Percentiles rank a stretch among this genome's conserved stretches.
phyloP scores from a whole-genome alignment of 2,888 invertebrate species.

The Pachycephus smyrnensis region DNA sequence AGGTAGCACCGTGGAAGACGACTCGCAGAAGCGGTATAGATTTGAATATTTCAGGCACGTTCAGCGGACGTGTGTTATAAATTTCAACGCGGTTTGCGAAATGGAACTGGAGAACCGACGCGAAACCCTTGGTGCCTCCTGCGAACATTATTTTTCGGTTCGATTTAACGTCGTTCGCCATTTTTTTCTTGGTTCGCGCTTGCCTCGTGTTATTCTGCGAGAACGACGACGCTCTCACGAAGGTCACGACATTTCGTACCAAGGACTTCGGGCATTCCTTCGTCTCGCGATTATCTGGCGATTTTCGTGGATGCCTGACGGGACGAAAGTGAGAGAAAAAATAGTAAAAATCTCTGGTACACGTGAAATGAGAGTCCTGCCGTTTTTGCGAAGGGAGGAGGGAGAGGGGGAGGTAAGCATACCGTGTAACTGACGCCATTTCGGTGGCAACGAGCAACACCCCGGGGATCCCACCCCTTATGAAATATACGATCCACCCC shows the following conservation, averaged over 20 bases:
- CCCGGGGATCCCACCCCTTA: not conserved
- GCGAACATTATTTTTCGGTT: not conserved
- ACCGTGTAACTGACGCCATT: slow-evolving; percentile 9
- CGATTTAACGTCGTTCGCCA: not conserved
- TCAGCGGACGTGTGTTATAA: slow-evolving; percentile 40
- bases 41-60: slow-evolving; percentile 47
- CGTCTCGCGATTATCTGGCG: not conserved
- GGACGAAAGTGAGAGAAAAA: no score
- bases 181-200: not conserved
- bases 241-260: not conserved
- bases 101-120: slow-evolving; percentile 3
- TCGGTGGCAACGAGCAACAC: not conserved
- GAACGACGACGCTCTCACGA: not conserved
- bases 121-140: not conserved
- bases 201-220: not conserved
- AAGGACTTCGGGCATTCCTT: not conserved
- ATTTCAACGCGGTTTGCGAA: slow-evolving; percentile 33
- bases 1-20: not conserved
- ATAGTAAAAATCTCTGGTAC: not conserved
- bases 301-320: no score
- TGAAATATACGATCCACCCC: not conserved
- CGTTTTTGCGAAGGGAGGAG: not conserved
- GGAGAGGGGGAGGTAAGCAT: not conserved
- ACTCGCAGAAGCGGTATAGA: not conserved
- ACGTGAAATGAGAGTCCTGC: no score